A percentile compares a stretch with the other conserved stretches of the same genome.
Conservation (phyloP, 2,797 vertebrate genomes). For the Cyclopterus lumpus region DNA sequence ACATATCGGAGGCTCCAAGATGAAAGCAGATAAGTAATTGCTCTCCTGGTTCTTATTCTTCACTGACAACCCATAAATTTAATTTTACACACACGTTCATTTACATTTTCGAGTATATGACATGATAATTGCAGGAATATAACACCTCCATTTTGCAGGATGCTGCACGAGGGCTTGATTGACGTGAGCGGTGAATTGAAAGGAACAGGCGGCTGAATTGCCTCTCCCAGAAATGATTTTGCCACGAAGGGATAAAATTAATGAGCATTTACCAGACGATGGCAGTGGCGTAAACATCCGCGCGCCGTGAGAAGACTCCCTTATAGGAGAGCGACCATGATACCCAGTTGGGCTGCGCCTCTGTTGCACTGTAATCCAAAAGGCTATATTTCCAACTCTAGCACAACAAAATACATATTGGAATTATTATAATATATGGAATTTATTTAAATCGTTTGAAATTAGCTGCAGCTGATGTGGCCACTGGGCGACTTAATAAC, state of each 20-base stretch:
- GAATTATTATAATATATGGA: slow-evolving; percentile 64
- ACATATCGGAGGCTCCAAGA: slow-evolving; percentile 99
- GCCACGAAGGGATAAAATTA: slow-evolving; percentile 97
- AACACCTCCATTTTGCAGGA: slow-evolving; percentile 99
- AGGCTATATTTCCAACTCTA: slow-evolving; percentile 48
- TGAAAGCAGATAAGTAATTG: slow-evolving; percentile 99
- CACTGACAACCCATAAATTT: slow-evolving; percentile 99
- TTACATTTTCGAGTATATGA: slow-evolving; percentile 99
- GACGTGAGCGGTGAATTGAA: slow-evolving; percentile 99
- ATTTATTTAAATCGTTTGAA: slow-evolving; percentile 71
- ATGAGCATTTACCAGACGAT: slow-evolving; percentile 95
- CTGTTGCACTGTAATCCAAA: slow-evolving; percentile 60
- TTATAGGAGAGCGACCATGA: slow-evolving; percentile 80
- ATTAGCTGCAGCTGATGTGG: slow-evolving; percentile 60
- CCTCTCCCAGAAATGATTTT: slow-evolving; percentile 93
- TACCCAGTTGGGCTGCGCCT: slow-evolving; percentile 64
- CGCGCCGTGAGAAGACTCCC: slow-evolving; percentile 86
- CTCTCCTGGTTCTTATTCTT: slow-evolving; percentile 99
- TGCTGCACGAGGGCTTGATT: slow-evolving; percentile 93
- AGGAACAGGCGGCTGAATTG: slow-evolving; percentile 99
- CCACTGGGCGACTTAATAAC: slow-evolving; percentile 53
- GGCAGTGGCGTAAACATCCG: slow-evolving; percentile 95
- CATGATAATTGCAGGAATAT: slow-evolving; percentile 99
- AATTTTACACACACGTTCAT: slow-evolving; percentile 99
- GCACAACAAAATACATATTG: slow-evolving; percentile 22